Evolutionary conservation across 53 echinoderm and acorn worm species (phyloP).

Genomic region (Astropecten irregularis): DNA sequence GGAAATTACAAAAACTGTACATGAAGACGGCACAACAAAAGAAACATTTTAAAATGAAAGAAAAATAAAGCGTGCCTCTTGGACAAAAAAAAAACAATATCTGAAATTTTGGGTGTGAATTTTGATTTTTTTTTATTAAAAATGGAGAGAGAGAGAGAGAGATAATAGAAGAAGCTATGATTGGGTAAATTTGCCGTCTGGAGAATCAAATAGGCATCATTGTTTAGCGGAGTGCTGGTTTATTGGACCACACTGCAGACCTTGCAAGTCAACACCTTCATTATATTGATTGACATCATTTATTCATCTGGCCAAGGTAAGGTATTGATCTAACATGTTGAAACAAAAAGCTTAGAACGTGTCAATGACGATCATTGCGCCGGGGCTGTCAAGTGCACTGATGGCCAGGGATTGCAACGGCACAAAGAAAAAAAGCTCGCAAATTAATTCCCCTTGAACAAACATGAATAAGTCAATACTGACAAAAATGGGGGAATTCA

Average conservation of each 20-base stretch:
- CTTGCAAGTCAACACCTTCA: conserved; percentile 25
- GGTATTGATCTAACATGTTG: conserved; percentile 40
- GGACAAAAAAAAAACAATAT: too few species aligned
- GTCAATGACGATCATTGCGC: conserved; percentile 48
- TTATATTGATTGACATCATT: conserved; percentile 36
- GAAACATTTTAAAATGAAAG: too few species aligned
- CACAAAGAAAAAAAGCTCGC: conserved; percentile 30
- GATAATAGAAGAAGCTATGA: too few species aligned
- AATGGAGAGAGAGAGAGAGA: too few species aligned
- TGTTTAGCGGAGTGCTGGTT: background rate
- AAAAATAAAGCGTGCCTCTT: too few species aligned
- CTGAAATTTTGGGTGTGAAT: too few species aligned
- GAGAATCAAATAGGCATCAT: too few species aligned
- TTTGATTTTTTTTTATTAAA: too few species aligned
- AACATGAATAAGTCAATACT: conserved; percentile 58
- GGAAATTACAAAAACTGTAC: too few species aligned
- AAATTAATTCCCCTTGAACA: conserved; percentile 58
- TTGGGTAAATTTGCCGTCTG: too few species aligned
- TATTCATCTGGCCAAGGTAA: conserved; percentile 41
- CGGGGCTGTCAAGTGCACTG: conserved; percentile 43
- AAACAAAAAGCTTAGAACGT: conserved; percentile 55
- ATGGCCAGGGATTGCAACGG: conserved; percentile 14
- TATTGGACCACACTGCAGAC: conserved; percentile 1
- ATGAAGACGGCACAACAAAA: too few species aligned
- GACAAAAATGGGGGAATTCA: conserved; percentile 45